phyloP scores from a whole-genome alignment of 2,113 vertebrate genomes.

The Promerops cafer region DNA sequence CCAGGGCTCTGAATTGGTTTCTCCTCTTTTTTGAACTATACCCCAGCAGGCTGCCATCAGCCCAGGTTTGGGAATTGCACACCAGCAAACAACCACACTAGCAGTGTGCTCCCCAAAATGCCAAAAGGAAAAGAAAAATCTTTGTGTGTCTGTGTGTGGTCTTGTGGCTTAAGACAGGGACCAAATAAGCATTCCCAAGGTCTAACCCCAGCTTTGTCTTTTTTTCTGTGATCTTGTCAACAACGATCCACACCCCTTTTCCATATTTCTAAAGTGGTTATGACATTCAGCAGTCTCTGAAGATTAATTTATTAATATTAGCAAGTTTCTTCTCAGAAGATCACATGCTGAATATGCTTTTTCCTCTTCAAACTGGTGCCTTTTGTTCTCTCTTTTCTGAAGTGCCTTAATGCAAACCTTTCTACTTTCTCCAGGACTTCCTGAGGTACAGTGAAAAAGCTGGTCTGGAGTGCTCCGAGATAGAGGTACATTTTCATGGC shows the following conservation, averaged over 20 bases:
- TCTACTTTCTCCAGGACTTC: slow-evolving; percentile 82
- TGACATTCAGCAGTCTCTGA: neutral
- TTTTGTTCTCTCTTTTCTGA: slow-evolving; percentile 13
- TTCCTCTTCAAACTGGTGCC: neutral
- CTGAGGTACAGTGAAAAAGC: slow-evolving; percentile 92
- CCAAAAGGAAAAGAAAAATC: neutral
- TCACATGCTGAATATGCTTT: neutral
- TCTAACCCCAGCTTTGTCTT: neutral
- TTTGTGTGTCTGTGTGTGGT: slow-evolving; percentile 16
- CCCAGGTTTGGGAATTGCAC: neutral
- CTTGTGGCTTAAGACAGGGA: slow-evolving; percentile 14
- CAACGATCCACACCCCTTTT: neutral
- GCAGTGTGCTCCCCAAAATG: neutral
- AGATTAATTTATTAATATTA: neutral
- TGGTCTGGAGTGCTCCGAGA: slow-evolving; percentile 89
- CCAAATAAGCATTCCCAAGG: neutral
- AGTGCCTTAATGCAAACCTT: slow-evolving; percentile 33
- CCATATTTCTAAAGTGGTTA: neutral
- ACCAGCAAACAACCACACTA: too few species aligned
- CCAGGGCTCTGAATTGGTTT: neutral
- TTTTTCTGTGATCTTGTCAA: neutral
- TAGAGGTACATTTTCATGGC: slow-evolving; percentile 78
- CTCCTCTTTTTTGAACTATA: neutral
- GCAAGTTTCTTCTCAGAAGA: neutral
- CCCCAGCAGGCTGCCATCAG: neutral